phyloP scores from a whole-genome alignment of 2,797 vertebrate genomes.

The Chiropotes sagulatus region DNA sequence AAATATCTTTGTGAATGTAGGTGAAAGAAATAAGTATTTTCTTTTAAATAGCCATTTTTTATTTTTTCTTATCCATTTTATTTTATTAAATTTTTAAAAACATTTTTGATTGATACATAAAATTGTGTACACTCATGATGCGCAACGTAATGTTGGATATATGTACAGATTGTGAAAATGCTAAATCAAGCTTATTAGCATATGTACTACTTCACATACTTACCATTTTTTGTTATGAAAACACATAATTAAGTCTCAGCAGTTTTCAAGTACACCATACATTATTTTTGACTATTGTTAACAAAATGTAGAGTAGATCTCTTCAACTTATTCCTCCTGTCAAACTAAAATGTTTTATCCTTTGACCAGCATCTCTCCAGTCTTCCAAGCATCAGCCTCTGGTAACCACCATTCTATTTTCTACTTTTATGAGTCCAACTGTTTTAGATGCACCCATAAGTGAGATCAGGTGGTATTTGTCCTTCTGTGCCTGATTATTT shows the following conservation, averaged over 20 bases:
- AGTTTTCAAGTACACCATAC: neutral
- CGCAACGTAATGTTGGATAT: neutral
- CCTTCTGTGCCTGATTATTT: neutral
- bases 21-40: neutral
- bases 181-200: neutral
- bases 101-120: neutral
- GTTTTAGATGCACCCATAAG: neutral
- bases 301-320: neutral
- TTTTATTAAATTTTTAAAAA: neutral
- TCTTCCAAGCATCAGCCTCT: neutral
- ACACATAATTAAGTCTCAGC: neutral
- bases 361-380: neutral
- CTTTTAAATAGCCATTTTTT: neutral
- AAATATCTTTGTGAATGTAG: neutral
- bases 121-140: neutral
- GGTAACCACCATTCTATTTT: neutral
- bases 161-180: neutral
- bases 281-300: neutral
- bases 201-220: neutral
- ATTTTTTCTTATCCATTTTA: neutral
- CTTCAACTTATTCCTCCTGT: neutral
- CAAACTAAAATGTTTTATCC: neutral
- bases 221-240: neutral
- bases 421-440: neutral
- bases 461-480: neutral